Evolutionary conservation across 1,140 invertebrate species (phyloP).

Genomic region (Rhyacophila brunnea): DNA sequence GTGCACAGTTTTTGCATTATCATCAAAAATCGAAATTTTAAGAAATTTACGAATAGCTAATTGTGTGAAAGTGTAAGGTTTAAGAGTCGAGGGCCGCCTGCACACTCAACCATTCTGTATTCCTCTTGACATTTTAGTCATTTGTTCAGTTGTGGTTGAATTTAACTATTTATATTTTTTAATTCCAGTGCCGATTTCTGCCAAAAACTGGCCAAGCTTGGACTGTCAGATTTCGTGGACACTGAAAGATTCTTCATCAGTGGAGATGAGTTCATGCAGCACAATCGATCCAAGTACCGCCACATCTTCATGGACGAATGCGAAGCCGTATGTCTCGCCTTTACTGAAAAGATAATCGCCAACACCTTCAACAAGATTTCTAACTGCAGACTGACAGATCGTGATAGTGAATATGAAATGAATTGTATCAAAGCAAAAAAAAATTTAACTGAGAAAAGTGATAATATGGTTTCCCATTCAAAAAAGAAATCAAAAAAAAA

Average conservation of each 20-base stretch:
- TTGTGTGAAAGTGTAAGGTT: too few relatives aligned
- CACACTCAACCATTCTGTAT: too few relatives aligned
- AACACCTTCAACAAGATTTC: slow-evolving; percentile 36
- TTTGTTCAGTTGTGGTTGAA: too few relatives aligned
- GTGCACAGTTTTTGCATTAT: too few relatives aligned
- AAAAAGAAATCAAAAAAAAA: slow-evolving; percentile 14
- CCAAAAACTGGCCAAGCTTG: slow-evolving; percentile 39
- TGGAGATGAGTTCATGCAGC: slow-evolving; percentile 37
- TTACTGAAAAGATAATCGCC: slow-evolving; percentile 38
- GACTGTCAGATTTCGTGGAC: slow-evolving; percentile 40
- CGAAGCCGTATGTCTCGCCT: slow-evolving; percentile 42
- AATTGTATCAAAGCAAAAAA: not conserved
- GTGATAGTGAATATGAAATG: slow-evolving; percentile 18
- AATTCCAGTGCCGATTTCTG: slow-evolving; percentile 36
- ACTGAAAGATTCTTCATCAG: slow-evolving; percentile 41
- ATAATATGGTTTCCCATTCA: too few relatives aligned
- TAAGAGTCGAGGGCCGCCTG: too few relatives aligned
- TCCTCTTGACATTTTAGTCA: too few relatives aligned
- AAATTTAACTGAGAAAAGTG: too few relatives aligned
- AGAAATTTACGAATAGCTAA: too few relatives aligned
- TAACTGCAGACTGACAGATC: slow-evolving; percentile 17
- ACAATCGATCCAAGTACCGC: slow-evolving; percentile 39
- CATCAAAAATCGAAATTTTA: too few relatives aligned
- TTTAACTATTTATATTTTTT: too few relatives aligned
- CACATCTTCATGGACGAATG: slow-evolving; percentile 47